A percentile compares a stretch with the other conserved stretches of the same genome.
phyloP scores from a whole-genome alignment of 2,113 vertebrate genomes.

The Hiodon tergisus region DNA sequence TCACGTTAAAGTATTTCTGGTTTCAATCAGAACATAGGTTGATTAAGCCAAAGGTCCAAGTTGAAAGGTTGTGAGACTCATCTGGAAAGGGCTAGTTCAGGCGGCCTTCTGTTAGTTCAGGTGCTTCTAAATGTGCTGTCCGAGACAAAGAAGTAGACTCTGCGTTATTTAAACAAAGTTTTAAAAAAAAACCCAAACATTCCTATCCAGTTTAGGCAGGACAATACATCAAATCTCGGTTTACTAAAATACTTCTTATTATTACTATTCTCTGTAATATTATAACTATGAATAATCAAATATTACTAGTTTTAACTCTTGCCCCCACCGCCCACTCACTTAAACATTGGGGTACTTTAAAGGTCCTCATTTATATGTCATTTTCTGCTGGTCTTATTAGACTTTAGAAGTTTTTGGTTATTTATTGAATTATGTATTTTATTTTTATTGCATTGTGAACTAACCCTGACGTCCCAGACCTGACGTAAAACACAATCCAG shows the following conservation, averaged over 20 bases:
- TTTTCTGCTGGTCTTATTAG: neutral
- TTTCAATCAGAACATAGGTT: slow-evolving; percentile 50
- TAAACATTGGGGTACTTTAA: slow-evolving; percentile 4
- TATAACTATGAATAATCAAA: neutral
- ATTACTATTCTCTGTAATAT: slow-evolving; percentile 11
- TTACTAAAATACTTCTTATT: slow-evolving; percentile 7
- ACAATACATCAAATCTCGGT: slow-evolving; percentile 10
- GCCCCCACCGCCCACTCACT: neutral
- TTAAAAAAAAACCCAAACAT: slow-evolving; percentile 12
- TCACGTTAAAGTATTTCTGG: slow-evolving; percentile 43
- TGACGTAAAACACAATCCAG: neutral
- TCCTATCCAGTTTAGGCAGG: slow-evolving; percentile 17
- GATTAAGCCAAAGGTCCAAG: slow-evolving; percentile 33
- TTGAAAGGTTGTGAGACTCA: slow-evolving; percentile 51
- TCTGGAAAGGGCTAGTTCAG: slow-evolving; percentile 31
- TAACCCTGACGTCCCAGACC: neutral
- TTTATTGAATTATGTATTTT: neutral
- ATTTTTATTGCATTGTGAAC: neutral
- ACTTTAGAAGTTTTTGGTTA: neutral
- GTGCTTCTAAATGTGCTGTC: slow-evolving; percentile 36
- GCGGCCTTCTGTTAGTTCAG: slow-evolving; percentile 41
- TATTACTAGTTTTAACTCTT: slow-evolving; percentile 4
- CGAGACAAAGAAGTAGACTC: slow-evolving; percentile 26
- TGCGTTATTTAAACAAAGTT: slow-evolving; percentile 20
- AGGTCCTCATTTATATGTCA: neutral